Conservation (phyloP, 2,888 invertebrate species). For the Lasius fuliginosus region DNA sequence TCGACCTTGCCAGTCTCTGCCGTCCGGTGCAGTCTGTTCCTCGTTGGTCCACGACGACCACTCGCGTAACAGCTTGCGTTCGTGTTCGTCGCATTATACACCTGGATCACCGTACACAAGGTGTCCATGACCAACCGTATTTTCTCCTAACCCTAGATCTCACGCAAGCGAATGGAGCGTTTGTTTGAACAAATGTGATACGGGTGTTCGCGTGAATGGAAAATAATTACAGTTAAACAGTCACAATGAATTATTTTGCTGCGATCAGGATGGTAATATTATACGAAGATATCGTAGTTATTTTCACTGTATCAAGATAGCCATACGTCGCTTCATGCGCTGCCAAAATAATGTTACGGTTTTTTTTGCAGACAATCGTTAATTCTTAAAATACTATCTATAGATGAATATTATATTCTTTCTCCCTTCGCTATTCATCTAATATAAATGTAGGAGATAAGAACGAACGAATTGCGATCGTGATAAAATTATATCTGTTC, state of each 20-base stretch:
- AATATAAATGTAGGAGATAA: background rate
- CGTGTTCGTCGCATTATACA: constrained; percentile 25
- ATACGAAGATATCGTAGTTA: background rate
- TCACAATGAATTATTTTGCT: constrained; percentile 33
- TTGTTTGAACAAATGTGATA: constrained; percentile 40
- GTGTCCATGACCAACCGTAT: constrained; percentile 31
- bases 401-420: background rate
- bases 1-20: constrained; percentile 66
- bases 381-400: background rate
- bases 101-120: constrained; percentile 29
- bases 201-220: background rate
- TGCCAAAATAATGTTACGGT: constrained; percentile 15
- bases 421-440: background rate
- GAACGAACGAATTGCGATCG: background rate
- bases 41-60: constrained; percentile 25
- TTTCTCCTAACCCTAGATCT: constrained; percentile 6
- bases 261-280: constrained; percentile 16
- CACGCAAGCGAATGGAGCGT: background rate
- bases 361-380: constrained; percentile 32
- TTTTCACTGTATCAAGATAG: constrained; percentile 17
- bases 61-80: constrained; percentile 9
- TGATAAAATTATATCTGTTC: background rate
- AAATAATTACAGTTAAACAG: background rate
- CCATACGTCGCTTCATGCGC: background rate
- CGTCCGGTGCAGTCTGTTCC: constrained; percentile 43